These are phyloP conservation scores for Melanotus villosus DNA, from an alignment of 2,888 invertebrate species.

Conservation along the genomic window DNA sequence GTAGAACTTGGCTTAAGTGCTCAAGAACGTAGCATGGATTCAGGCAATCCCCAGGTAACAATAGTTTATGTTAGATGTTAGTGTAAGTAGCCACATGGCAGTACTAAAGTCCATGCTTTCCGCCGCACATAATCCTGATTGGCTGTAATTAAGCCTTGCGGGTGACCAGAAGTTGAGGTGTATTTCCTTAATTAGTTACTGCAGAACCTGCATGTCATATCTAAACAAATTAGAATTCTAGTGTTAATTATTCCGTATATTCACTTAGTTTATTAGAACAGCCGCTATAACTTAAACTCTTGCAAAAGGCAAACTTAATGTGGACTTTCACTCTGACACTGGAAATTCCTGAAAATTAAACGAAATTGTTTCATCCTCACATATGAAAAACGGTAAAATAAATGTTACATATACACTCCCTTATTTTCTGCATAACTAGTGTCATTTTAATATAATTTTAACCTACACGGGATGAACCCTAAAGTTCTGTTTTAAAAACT, in stretches of 20 bases:
- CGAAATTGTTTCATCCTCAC: too few species aligned
- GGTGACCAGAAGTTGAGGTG: slow-evolving; percentile 37
- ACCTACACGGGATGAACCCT: too few species aligned
- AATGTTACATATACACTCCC: too few species aligned
- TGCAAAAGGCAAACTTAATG: too few species aligned
- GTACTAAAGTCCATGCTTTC: slow-evolving; percentile 38
- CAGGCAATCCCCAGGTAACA: slow-evolving; percentile 39
- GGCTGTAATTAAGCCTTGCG: slow-evolving; percentile 43
- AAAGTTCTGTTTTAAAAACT: too few species aligned
- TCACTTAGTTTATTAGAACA: too few species aligned
- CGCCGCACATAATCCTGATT: slow-evolving; percentile 44
- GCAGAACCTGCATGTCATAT: background rate
- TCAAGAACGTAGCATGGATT: slow-evolving; percentile 30
- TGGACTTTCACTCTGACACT: too few species aligned
- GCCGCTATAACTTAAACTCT: too few species aligned
- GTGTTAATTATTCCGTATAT: background rate
- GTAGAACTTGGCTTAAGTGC: slow-evolving; percentile 31
- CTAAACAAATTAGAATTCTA: background rate
- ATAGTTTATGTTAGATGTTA: slow-evolving; percentile 42
- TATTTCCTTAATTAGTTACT: slow-evolving; percentile 29
- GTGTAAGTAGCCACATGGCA: slow-evolving; percentile 43
- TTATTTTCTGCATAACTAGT: too few species aligned
- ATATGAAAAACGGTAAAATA: too few species aligned
- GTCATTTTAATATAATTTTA: too few species aligned
- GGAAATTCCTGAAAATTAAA: too few species aligned